Evolutionary conservation across 2,113 vertebrate genomes (phyloP).

Genomic region (Chionis minor): DNA sequence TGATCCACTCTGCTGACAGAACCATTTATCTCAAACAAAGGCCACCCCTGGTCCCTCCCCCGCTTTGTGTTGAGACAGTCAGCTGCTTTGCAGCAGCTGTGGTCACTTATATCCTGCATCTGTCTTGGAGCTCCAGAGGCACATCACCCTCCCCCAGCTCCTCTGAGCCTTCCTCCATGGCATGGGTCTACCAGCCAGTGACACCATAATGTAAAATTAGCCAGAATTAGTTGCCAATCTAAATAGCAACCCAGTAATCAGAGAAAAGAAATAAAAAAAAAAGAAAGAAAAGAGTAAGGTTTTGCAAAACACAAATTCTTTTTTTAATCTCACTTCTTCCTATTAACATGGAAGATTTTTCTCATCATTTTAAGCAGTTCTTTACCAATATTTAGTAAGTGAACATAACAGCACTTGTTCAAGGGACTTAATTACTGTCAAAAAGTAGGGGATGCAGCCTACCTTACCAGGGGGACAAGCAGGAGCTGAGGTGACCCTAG

Average conservation of each 20-base stretch:
- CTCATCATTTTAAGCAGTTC: background rate
- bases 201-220: background rate
- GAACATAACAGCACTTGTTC: background rate
- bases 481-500: background rate
- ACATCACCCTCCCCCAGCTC: background rate
- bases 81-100: background rate
- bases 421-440: background rate
- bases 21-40: background rate
- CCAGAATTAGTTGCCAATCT: background rate
- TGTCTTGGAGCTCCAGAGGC: background rate
- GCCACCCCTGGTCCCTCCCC: background rate
- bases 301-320: background rate
- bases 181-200: background rate
- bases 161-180: background rate
- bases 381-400: background rate
- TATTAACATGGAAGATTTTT: background rate
- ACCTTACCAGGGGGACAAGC: background rate
- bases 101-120: background rate
- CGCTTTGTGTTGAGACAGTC: background rate
- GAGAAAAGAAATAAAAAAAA: background rate
- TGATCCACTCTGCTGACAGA: background rate
- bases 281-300: background rate
- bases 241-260: background rate
- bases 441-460: background rate
- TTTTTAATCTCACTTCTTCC: background rate